Base-by-base conservation (phyloP, 2,888 invertebrate genomes). In the Drosophila cracens region DNA sequence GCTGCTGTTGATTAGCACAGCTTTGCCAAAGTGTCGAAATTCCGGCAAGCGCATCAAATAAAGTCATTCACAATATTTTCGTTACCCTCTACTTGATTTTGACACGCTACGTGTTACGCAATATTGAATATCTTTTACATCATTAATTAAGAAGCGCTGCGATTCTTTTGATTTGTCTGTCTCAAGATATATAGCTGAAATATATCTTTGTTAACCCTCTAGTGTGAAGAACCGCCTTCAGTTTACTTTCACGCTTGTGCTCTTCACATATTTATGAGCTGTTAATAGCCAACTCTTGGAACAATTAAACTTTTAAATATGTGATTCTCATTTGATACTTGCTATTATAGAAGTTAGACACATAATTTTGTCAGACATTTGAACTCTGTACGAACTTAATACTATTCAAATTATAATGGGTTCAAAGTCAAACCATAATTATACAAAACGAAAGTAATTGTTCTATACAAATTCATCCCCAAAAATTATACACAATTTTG, bases 1-100 rank as follows among this genome's bases (percentile, higher is more conserved):
- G 68, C 4, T 21, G 18, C 7, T 62, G 53, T 49, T 77, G 69
- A 83, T 81, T 81, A 81, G 70, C 81, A 67, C 10, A 27, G 40
- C 51, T 56, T 70, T 68, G 83, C 66, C 76, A 79, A 73, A 68
- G 72, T 74, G 70, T 62, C 38, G 70, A 64, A 79, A 79, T 48
- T 56, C 38, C 48, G 36, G 46, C 65, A 67, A 64, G 46, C 58
- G 34, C 67, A 74, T 43, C 52, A 48, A 43, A 52, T 38, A 38
- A 61, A 40, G 21, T 38, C 59, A 70, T 76, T 76, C n/a, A 60
- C 43, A 62, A 43, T 27, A 49, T 56, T n/a, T 56, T 52, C 25
- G 38, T 57, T 51, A 38, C 31, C 34, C 43, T 64, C 13, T 33
- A 16, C 49, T 25, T 16, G 8, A 62, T 40, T 43, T 16, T 27